phyloP scores from a whole-genome alignment of 2,888 invertebrate species.

The Pardosa pseudoannulata region DNA sequence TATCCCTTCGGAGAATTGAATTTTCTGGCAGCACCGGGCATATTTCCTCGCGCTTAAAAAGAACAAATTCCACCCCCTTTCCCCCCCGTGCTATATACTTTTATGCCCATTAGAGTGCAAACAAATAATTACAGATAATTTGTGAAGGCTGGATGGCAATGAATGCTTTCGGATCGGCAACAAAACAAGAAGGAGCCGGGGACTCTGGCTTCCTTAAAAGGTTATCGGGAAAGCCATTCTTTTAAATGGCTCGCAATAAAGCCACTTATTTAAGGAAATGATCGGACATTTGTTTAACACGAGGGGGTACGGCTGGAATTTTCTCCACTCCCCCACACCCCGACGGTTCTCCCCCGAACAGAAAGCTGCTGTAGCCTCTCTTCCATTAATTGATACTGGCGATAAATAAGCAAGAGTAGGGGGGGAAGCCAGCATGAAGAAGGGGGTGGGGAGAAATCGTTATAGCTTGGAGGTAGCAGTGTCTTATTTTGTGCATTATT shows the following conservation, averaged over 20 bases:
- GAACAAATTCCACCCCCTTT: not conserved
- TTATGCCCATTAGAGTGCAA: not conserved
- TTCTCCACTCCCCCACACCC: not conserved
- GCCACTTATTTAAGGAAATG: not conserved
- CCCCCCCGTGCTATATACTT: no score
- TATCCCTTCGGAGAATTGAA: no score
- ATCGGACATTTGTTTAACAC: conserved; percentile 6
- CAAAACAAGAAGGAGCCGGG: not conserved
- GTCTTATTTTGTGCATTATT: no score
- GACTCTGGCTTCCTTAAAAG: not conserved
- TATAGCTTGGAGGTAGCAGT: not conserved
- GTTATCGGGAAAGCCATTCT: conserved; percentile 9
- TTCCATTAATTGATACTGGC: conserved; percentile 9
- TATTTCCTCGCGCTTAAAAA: not conserved
- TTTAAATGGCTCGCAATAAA: conserved; percentile 4
- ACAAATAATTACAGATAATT: conserved; percentile 10
- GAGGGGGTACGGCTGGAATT: not conserved
- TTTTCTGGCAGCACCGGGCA: not conserved
- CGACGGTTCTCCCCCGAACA: not conserved
- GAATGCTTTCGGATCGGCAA: not conserved
- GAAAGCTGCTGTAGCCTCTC: not conserved
- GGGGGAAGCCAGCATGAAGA: no score
- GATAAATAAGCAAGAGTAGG: not conserved
- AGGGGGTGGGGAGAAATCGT: not conserved
- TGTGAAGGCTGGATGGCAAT: not conserved